phyloP scores from a whole-genome alignment of 2,888 invertebrate genomes.

The Drosophila planitibia region DNA sequence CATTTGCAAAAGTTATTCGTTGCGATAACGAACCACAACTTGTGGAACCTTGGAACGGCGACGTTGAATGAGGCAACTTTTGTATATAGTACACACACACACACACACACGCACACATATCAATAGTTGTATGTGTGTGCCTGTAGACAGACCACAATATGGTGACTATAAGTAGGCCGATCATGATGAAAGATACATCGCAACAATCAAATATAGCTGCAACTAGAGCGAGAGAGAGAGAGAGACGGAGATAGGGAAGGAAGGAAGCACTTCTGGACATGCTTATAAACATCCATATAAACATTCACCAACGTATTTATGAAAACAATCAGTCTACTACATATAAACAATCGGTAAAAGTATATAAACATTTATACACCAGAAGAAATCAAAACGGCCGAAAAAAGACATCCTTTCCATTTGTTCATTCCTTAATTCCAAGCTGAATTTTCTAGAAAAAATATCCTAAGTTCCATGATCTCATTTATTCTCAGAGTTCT shows the following conservation, averaged over 20 bases:
- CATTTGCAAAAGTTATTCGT: constrained; percentile 71
- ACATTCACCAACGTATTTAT: constrained; percentile 9
- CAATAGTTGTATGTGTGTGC: constrained; percentile 10
- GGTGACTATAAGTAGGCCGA: constrained; percentile 56
- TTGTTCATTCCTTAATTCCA: not conserved
- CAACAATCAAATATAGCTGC: constrained; percentile 27
- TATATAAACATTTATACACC: not conserved
- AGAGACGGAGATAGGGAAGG: not conserved
- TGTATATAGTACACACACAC: not conserved
- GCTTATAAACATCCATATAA: constrained; percentile 34
- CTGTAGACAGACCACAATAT: constrained; percentile 51
- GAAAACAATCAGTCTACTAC: not conserved
- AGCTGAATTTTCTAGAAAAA: not conserved
- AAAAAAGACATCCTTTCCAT: not conserved
- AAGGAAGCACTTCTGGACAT: constrained; percentile 7
- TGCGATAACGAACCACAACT: constrained; percentile 62
- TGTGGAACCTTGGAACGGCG: constrained; percentile 53
- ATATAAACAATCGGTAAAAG: constrained; percentile 3
- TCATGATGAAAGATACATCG: constrained; percentile 47
- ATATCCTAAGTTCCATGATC: no score
- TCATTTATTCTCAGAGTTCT: not conserved
- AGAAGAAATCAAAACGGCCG: not conserved
- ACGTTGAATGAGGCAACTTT: constrained; percentile 34
- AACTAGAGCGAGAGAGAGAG: not conserved
- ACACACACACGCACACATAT: not conserved